Evolutionary conservation across 2,113 vertebrate species (phyloP), one percentile per base, ranked within the genome.

Genomic region (Galemys pyrenaicus): DNA sequence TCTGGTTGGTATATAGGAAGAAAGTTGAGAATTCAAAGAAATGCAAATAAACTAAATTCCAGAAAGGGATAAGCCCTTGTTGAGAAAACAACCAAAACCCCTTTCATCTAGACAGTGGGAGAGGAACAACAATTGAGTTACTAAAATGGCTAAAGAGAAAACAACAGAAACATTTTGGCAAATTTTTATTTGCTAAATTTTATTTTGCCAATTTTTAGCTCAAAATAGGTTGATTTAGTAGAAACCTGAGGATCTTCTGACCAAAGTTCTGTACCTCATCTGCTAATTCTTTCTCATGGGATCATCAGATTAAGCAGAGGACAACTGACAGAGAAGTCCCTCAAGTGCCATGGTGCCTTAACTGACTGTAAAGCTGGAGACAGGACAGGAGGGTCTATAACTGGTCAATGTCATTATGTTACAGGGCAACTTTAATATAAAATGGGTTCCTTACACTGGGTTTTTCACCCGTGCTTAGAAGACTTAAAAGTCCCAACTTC

Each of bases 31-130:
- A 77, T 26, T 83, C n/a, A 49, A 79, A 87, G 65, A 94, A 84
- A 79, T 32, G 39, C 44, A 94, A 95, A 94, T 78, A 39, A 91
- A 95, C 39, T 58, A 60, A 86, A 81, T 87, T 82, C 35, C 70
- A 87, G 32, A 87, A 81, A 87, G 46, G 37, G 39, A 74, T 10
- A 91, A 77, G 37, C 24, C 32, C 83, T 65, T 91, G 54, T 44
- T 65, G 77, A 70, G 12, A 88, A 92, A 92, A 67, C 39, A 78
- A 28, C 35, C 35, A 24, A 68, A 83, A 39, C 26, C 4, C 28
- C 49, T 92, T 92, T 67, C 79, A 67, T 79, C 41, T 30, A 75
- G 56, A 35, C 39, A 86, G n/a, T 54, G 5, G 39, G 37, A 73
- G n/a, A 15, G 44, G 22, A 37, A 71, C 83, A 87, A 88, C n/a